Evolutionary conservation across 1,140 invertebrate species (phyloP), one percentile per base, ranked within the genome.

Genomic region (Bicyclus anynana): DNA sequence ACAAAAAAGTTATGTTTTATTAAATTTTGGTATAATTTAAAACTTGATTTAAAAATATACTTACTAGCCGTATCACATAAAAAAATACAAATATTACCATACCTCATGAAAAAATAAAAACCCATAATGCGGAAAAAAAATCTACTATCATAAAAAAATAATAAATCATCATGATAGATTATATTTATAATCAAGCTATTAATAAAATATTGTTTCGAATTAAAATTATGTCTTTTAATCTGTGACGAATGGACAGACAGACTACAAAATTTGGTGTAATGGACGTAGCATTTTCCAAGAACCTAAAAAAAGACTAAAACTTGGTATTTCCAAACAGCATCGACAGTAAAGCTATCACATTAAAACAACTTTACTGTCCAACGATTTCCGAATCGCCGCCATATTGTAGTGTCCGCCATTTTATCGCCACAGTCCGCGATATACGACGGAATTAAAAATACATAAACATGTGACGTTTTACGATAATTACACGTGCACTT

Each of bases 371-470:
- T 84, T 84, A 82, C 78, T 72, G 77, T 71, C 57, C 63, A 69
- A 59, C 77, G 78, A 81, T 80, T 79, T 74, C 70, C 71, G 77
- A 77, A 80, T 77, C 69, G 75, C 51, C 59, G 59, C 69, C 69
- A 72, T 73, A 67, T 65, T 76, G 73, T 71, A 69, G 51, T 60
- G 73, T 54, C 66, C 56, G 68, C 69, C 69, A 77, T 83, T 79
- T 80, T 74, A 77, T 71, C 75, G 74, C 72, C 69, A 63, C 70
- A 71, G 57, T 65, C 50, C 59, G 66, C 69, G 74, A 80, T 84
- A 82, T 82, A 82, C 79, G 74, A 64, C 72, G 74, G 81, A 84
- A 84, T 84, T 84, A 84, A 84, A 82, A 82, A 84, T 82, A 77
- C 79, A 84, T 84, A 84, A 84, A 84, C 81, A 82, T 80, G 77